Base-by-base conservation (phyloP, 2,888 invertebrate genomes). In the Zhengitettix transpicula region DNA sequence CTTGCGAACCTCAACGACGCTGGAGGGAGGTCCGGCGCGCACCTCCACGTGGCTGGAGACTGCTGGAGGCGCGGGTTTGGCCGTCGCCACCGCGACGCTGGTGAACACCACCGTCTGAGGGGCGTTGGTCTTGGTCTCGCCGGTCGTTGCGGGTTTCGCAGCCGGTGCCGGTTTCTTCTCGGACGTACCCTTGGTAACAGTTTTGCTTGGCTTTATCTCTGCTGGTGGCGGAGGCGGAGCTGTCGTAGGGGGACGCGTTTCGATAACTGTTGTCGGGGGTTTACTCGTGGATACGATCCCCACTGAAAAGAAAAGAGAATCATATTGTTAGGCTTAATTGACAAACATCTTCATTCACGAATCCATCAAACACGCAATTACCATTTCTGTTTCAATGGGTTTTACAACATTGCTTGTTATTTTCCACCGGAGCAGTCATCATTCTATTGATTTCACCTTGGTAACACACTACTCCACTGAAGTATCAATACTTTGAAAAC, bases 151-250 rank as follows among this genome's bases (percentile, higher is more conserved):
- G 8, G 53, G 53, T 16, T 16, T 8, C 17, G 16, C 58, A 16
- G n/a, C 10, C 0, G 57, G 28, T 10, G 52, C 16, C 11, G n/a
- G 47, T 44, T 60, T 60, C 55, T 58, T 58, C 10, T 62, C 62
- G 40, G 55, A 40, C 10, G 15, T 42, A 1, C 52, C 10, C 44
- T 60, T 63, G 62, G 57, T 61, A 42, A 65, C 61, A 0, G 76
- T 70, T 67, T 74, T 75, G 60, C 73, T 74, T 0, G 77, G 77
- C 65, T 74, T 73, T 64, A 76, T 77, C 60, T 68, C 69, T n/a
- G 64, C 41, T 28, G 67, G 64, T 10, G 65, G 60, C 28, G 65
- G 55, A 56, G 65, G 58, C n/a, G 65, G 59, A 42, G 61, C 56
- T 10, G 64, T 56, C 15, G 58, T 53, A 17, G 66, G 54, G 9